These are phyloP conservation scores for Chelonia mydas DNA, from an alignment of 2,797 vertebrate species.

Conservation along the genomic window DNA sequence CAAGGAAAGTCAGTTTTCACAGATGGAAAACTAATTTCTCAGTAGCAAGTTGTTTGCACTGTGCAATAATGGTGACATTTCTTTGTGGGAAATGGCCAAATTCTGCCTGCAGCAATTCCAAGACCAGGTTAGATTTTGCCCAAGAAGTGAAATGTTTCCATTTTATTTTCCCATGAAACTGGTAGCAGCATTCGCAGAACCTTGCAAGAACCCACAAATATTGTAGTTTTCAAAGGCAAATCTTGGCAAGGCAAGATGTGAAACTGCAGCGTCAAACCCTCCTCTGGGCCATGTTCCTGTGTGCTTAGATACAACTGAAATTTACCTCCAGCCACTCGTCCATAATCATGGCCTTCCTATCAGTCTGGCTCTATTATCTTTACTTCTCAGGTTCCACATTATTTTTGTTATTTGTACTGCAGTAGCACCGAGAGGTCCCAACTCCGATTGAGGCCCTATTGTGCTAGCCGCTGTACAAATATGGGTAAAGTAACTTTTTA, in stretches of 20 bases:
- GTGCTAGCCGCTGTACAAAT: background rate
- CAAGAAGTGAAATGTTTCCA: slow-evolving; percentile 33
- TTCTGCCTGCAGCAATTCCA: slow-evolving; percentile 26
- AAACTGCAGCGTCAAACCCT: slow-evolving; percentile 50
- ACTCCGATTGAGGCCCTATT: background rate
- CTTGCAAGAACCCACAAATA: slow-evolving; percentile 58
- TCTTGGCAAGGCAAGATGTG: slow-evolving; percentile 62
- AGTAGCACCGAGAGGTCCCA: background rate
- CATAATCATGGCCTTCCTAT: background rate
- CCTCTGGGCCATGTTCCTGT: slow-evolving; percentile 45
- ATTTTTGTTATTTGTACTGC: background rate
- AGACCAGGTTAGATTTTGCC: slow-evolving; percentile 48
- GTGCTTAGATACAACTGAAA: slow-evolving; percentile 9
- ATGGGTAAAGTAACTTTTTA: slow-evolving; percentile 4
- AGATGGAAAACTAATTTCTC: background rate
- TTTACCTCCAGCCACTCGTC: background rate
- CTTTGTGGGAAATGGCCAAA: background rate
- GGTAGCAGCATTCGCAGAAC: slow-evolving; percentile 64
- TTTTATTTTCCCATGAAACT: slow-evolving; percentile 54
- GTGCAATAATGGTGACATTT: background rate
- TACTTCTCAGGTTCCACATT: background rate
- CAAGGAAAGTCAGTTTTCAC: background rate
- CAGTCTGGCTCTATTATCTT: background rate
- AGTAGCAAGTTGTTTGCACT: background rate
- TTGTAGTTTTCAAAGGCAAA: slow-evolving; percentile 67